Base-by-base conservation (phyloP, 2,888 invertebrate genomes). In the Tenthredo scrophulariae region DNA sequence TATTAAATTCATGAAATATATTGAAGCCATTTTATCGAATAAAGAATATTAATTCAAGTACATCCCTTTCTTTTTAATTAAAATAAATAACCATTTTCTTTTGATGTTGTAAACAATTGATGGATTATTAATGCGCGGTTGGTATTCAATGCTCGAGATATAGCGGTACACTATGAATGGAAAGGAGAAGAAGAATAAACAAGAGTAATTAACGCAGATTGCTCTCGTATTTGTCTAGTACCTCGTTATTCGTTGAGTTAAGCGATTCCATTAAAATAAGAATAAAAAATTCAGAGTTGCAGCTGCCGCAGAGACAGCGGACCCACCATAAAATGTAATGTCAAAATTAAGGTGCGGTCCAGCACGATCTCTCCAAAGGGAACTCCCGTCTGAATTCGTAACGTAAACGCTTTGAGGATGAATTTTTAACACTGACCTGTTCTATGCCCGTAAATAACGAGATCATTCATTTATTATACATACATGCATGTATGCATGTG, bases 301-400 rank as follows among this genome's bases (percentile, higher is more conserved):
- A 40, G 22, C 72, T 40, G 70, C 70, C 70, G n/a, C 70, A 70
- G 37, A 62, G 62, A 43, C 72, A 43, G 72, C 72, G 67, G 62
- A 62, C 43, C 37, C 43, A 26, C 43, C 43, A 74, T 43, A 43
- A 74, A 74, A 74, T 43, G 43, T 74, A 22, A 74, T 74, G 72
- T 74, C 43, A 43, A 43, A 74, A 43, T 43, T 40, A 43, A 74
- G 72, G 72, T 74, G 72, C 72, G 72, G 43, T 74, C 72, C 43
- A n/a, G 72, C n/a, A 43, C 72, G 43, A 43, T 74, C 40, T 22
- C 72, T 74, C 72, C 72, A n/a, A 22, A 74, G 72, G 72, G 72
- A 40, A 74, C 22, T 22, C 26, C 40, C 29, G 72, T 26, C 43
- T 74, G 37, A 74, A 74, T 74, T 74, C n/a, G 37, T 74, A 40